A percentile compares a stretch with the other conserved stretches of the same genome.
These are phyloP conservation scores for Brevimyrus niger DNA, from an alignment of 2,113 vertebrate species.

Conservation along the genomic window DNA sequence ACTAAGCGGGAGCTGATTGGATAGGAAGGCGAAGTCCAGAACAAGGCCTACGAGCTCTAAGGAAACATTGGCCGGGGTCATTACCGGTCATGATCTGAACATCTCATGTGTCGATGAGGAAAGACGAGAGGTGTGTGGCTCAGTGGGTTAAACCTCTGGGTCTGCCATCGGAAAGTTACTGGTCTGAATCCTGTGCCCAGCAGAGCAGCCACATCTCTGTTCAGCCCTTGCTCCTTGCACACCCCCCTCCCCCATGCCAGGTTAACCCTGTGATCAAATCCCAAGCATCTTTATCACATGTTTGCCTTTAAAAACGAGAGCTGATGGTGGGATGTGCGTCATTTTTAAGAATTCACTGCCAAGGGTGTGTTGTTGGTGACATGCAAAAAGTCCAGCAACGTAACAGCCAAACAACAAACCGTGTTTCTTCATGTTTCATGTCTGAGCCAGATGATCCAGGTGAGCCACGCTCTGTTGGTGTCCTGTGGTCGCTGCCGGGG, in stretches of 20 bases:
- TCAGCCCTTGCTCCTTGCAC: not conserved
- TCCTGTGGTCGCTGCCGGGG: not conserved
- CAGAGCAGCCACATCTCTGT: not conserved
- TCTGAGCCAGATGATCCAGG: not conserved
- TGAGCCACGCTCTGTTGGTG: not conserved
- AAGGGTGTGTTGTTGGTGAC: not conserved
- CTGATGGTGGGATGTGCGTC: not conserved
- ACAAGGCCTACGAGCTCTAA: not conserved
- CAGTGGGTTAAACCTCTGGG: not conserved
- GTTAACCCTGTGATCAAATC: not conserved
- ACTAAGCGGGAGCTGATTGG: not conserved
- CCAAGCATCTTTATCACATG: not conserved
- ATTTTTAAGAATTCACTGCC: not conserved
- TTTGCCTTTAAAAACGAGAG: not conserved
- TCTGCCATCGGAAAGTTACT: not conserved
- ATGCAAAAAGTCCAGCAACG: not conserved
- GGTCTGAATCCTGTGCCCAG: not conserved
- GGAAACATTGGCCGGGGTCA: not conserved
- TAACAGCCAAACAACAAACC: constrained; percentile 27
- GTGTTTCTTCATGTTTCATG: not conserved
- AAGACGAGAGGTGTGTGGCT: not conserved
- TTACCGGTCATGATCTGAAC: not conserved
- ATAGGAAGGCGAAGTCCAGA: not conserved
- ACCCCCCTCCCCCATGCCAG: too few species aligned
- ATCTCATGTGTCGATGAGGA: not conserved